phyloP scores from a whole-genome alignment of 2,113 vertebrate species.

The Catharus bicknelli region DNA sequence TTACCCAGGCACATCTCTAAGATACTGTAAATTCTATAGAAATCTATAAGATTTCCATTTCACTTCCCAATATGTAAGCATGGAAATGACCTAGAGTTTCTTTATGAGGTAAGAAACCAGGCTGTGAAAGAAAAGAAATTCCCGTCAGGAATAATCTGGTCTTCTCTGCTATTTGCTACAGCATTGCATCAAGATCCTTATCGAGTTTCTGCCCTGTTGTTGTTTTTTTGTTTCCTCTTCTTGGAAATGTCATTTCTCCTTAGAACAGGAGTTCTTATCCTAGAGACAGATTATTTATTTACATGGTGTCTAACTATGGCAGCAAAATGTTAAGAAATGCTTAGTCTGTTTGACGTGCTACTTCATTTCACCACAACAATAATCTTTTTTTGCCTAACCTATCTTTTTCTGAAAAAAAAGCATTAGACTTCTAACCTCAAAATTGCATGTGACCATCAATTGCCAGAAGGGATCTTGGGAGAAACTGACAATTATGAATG shows the following conservation, averaged over 20 bases:
- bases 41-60: neutral
- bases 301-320: neutral
- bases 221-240: neutral
- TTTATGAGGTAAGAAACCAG: neutral
- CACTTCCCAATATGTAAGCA: neutral
- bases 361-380: neutral
- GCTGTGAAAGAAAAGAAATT: neutral
- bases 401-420: neutral
- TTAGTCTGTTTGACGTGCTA: neutral
- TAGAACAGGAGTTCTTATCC: neutral
- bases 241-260: neutral
- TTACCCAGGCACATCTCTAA: neutral
- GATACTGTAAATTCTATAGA: neutral
- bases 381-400: neutral
- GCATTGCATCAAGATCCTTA: neutral
- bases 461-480: neutral
- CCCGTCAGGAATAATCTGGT: neutral
- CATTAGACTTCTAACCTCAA: constrained; percentile 1
- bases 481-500: constrained; percentile 47
- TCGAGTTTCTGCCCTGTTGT: neutral
- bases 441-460: neutral
- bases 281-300: neutral
- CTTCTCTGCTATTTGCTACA: neutral
- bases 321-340: neutral
- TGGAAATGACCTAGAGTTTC: neutral